Evolutionary conservation across 2,888 invertebrate species (phyloP), one percentile per base, ranked within the genome.

Genomic region (Drosophila niveifrons): DNA sequence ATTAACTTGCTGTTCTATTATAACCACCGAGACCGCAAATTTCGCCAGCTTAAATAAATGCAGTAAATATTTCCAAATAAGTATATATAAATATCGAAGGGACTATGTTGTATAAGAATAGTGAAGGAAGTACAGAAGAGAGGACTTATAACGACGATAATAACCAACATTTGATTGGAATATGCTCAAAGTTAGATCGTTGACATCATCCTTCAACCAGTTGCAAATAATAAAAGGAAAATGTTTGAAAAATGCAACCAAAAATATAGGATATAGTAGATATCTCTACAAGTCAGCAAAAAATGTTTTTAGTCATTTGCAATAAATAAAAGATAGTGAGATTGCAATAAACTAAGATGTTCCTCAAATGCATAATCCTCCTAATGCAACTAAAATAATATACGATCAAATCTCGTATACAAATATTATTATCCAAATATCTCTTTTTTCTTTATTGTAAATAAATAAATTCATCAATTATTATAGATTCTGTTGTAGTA

Each of bases 201-300:
- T 10, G 0, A 47, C 44, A 11, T 13, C 31, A 0, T 46, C 44
- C 3, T 23, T 23, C 18, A 57, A 23, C 48, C 39, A 15, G 15
- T 23, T 36, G 15, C 57, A 57, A 1, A 57, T 57, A 47, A 11
- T 39, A 57, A 0, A 57, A 57, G 4, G 57, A 48, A 28, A 57
- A 41, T 46, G 57, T 39, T 34, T 57, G 47, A 6, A 4, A 10
- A 2, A 2, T 11, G 39, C 31, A 10, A 1, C 47, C 57, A 39
- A 13, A 1, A 6, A 47, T 28, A 10, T 57, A 57, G 2, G 28
- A 10, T 3, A 39, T 11, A 2, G 57, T 47, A 0, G 23, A 13
- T n/a, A 18, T 10, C 36, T 15, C 46, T 13, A 47, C 3, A 47
- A 28, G 29, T 47, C 47, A 0, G 57, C 23, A 23, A 23, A 23